Base-by-base conservation (phyloP, 2,888 invertebrate species). In the Archips xylosteana region DNA sequence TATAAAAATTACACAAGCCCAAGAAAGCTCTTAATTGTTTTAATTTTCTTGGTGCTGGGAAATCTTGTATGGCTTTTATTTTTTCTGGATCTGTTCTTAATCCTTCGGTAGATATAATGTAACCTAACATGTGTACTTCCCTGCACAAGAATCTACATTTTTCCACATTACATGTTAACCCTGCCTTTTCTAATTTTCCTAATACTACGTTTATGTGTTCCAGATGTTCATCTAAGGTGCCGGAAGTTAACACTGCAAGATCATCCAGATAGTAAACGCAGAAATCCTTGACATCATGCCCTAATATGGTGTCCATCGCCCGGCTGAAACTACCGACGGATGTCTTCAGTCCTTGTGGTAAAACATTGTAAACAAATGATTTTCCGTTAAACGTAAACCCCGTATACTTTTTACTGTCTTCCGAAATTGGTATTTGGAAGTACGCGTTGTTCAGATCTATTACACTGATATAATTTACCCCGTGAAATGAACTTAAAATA, bases 191-290 rank as follows among this genome's bases (percentile, higher is more conserved):
- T 12, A 49, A n/a, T 39, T 39, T 39, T 3, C 39, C 39, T 6
- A 39, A 39, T 5, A 39, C 39, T 39, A 39, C 6, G 39, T 39
- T 81, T 80, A 82, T 82, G 81, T 82, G 47, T 77, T 78, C 0
- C 75, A 81, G 5, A 65, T 81, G 81, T 10, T 76, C 15, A 0
- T 76, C 62, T 8, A 78, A 49, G 8, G 42, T 13, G 0, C 79
- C 79, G 0, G 63, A 68, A 0, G 78, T 78, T 5, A 79, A 62
- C 3, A 80, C 76, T 0, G 78, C 79, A 2, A 82, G 49, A 68
- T 80, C 80, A 62, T 80, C 80, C 5, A 80, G 61, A 70, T 80
- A 80, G 67, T 80, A 80, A 0, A 78, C 78, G 60, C 80, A 82
- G 57, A 76, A 82, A 0, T 76, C 75, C n/a, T 76, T 70, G 0